Evolutionary conservation across 2,888 invertebrate species (phyloP), one percentile per base, ranked within the genome.

Genomic region (Epinotia nisella): DNA sequence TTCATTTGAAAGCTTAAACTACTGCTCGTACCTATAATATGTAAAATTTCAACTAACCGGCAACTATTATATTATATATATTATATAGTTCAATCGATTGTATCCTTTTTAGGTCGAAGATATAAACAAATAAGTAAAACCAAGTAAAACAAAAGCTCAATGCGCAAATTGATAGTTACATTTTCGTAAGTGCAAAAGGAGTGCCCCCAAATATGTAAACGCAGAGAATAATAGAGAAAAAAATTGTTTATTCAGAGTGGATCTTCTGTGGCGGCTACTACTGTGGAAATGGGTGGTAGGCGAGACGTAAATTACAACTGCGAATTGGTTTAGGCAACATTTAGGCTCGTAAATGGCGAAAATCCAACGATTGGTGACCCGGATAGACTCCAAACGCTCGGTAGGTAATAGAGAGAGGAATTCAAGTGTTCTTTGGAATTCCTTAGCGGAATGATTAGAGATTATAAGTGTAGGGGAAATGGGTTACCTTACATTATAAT

Each of bases 251-350:
- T 59, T 19, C 17, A 35, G 1, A 21, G 24, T 17, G 39, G 41
- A 55, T 56, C 55, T 56, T 66, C 66, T 66, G 66, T 56, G 2
- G 10, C 10, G 11, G 19, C 11, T 56, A 10, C n/a, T 66, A 41
- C 41, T 56, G 66, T 41, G 21, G 21, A 51, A 19, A 56, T 65
- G 60, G 51, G 68, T 61, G 29, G 58, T 53, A 62, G 73, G 73
- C 73, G 56, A 69, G 59, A 58, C 58, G 69, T 73, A 69, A 73
- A 73, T 73, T 73, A 69, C 73, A 58, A 64, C 41, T 64, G 64
- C 68, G 73, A 68, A 72, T 72, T 68, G 72, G 67, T 68, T 73
- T 69, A 69, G 68, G 62, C 68, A 64, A 69, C 73, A 64, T 68
- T 72, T 69, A 64, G 58, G 69, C 55, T 41, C 9, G 62, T 53